Base-by-base conservation (phyloP, 2,113 vertebrate genomes). In the Bubo scandiacus region DNA sequence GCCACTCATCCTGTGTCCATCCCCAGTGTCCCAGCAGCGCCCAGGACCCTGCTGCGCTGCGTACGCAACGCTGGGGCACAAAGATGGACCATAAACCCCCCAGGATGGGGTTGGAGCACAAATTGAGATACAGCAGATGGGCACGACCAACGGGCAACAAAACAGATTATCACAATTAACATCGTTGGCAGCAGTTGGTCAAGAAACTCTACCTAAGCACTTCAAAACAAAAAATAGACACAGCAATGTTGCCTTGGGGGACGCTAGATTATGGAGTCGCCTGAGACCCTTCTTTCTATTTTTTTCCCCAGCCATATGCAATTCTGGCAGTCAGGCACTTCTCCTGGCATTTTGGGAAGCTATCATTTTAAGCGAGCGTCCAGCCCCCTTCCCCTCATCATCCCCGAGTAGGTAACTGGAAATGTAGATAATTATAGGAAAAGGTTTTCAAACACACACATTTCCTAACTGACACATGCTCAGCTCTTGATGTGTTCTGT, bases 361-460 rank as follows among this genome's bases (percentile, higher is more conserved):
- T 67, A 25, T 58, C 73, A 90, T 49, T 86, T 77, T 13, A 62
- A 10, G 7, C 0, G 11, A 80, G 75, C 15, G 1, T 83, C 51
- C 58, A 68, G 38, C 89, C 71, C 82, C 77, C 51, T 89, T 49
- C 45, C 45, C 88, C 59, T 82, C 68, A 6, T 8, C 81, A 38
- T 32, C 63, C 65, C 54, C 11, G 0, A 36, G 75, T 1, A 40
- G 42, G 43, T 71, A 40, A 79, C 67, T 55, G 86, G 78, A 87
- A 94, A 54, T 45, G 59, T 2, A 54, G 71, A 52, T 95, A 97
- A 97, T 96, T 95, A 82, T 19, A 85, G 89, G 73, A 96, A 27
- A 83, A 97, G 82, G 87, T 87, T 96, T 92, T 96, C 97, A 97
- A 97, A 91, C 90, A 96, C 84, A 95, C 68, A 49, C 74, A 15